Percentiles rank a stretch among this genome's conserved stretches.
These are phyloP conservation scores for Anser cygnoides DNA, from an alignment of 2,113 vertebrate genomes.

Conservation along the genomic window DNA sequence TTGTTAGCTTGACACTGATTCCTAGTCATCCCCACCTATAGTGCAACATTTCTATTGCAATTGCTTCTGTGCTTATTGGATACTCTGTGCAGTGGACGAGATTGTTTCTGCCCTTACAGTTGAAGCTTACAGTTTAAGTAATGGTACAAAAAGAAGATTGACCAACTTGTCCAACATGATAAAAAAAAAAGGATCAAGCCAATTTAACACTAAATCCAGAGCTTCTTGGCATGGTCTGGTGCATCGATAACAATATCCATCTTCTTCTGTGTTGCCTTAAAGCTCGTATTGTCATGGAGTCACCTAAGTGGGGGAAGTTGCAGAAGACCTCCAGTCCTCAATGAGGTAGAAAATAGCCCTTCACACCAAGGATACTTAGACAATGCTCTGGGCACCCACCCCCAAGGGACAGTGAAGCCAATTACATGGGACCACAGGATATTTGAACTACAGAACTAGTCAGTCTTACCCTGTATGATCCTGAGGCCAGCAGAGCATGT, in stretches of 20 bases:
- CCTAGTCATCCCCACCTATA: not conserved
- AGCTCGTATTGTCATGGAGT: not conserved
- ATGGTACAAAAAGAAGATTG: not conserved
- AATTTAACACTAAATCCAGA: not conserved
- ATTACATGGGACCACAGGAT: not conserved
- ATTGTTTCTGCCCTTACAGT: not conserved
- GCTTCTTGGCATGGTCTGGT: not conserved
- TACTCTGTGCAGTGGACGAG: not conserved
- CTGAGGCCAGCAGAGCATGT: slow-evolving; percentile 77
- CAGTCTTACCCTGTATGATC: slow-evolving; percentile 82
- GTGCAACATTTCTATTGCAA: not conserved
- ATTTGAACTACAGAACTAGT: not conserved
- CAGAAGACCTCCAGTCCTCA: not conserved
- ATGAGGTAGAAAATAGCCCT: not conserved
- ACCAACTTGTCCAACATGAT: not conserved
- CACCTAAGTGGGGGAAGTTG: not conserved
- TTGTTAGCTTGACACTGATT: not conserved
- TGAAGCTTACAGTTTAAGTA: not conserved
- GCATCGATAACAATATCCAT: not conserved
- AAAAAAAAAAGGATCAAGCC: not conserved
- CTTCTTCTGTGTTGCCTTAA: not conserved
- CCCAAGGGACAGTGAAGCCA: not conserved
- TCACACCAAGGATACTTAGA: not conserved
- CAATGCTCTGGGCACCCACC: not conserved
- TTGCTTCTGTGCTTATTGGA: not conserved